Base-by-base conservation (phyloP, 2,888 invertebrate species). In the Torymus auratus region DNA sequence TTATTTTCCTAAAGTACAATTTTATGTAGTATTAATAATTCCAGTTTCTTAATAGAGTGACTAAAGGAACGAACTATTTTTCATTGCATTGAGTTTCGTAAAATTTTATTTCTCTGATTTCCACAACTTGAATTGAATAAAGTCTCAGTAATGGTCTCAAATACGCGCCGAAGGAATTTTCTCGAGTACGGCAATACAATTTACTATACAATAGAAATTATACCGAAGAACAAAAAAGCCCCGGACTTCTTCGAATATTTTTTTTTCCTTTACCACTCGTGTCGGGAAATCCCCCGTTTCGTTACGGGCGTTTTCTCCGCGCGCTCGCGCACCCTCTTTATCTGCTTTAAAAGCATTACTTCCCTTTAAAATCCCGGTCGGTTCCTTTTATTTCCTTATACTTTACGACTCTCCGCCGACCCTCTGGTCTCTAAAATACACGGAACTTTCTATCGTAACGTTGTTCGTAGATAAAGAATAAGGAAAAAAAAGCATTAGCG, bases 401-500 rank as follows among this genome's bases (percentile, higher is more conserved):
- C 81, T 74, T 80, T 76, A 72, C 50, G 62, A 76, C 15, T 14
- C 15, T 14, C 17, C 56, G n/a, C 80, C 78, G 78, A 84, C 75
- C 62, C 61, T 71, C 68, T 84, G 81, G 72, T 85, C 85, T 86
- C 85, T 84, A 87, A 86, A 86, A 84, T 86, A 86, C 87, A 88
- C 85, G 86, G 65, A 78, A 88, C 85, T 88, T 87, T 89, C 87
- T 89, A 88, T 87, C 83, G 87, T 89, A 90, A 85, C 83, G 86
- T 89, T 89, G 88, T 87, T 86, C 84, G 88, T 89, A 88, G 87
- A 84, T 79, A 76, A 77, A 72, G 20, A 79, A 69, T 53, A 71
- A 75, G 62, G 28, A 69, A 75, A 70, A 75, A 76, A 69, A 78
- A 53, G 53, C 61, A 52, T 87, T 85, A 87, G 86, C 81, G 87